Percentiles rank a stretch among this genome's conserved stretches.
phyloP scores from a whole-genome alignment of 23 tunicate species.

The Styela plicata region DNA sequence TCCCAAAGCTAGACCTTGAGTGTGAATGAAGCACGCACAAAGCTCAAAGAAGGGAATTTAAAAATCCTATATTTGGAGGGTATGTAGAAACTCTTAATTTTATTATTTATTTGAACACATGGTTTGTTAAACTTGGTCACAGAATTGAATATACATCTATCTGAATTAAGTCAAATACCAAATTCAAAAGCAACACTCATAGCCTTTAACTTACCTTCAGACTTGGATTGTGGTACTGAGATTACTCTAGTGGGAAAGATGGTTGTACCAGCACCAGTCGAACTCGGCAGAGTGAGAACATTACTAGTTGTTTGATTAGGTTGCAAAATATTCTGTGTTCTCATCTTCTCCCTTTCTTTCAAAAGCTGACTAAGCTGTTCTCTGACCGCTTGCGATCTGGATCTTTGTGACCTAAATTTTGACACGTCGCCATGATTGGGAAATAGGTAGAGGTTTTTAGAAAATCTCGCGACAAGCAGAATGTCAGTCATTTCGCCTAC shows the following conservation, averaged over 20 bases:
- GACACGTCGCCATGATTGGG: not conserved
- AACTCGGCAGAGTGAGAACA: not conserved
- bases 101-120: too few relatives aligned
- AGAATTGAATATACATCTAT: too few relatives aligned
- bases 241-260: conserved; percentile 9
- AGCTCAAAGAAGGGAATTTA: conserved; percentile 19
- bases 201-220: conserved; percentile 3
- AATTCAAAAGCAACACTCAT: too few relatives aligned
- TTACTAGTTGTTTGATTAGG: too few relatives aligned
- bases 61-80: too few relatives aligned
- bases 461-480: too few relatives aligned
- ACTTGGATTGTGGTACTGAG: conserved; percentile 4
- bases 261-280: not conserved
- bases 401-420: not conserved
- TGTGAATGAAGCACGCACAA: not conserved
- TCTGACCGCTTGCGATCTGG: not conserved
- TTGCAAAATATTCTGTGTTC: not conserved
- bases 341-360: conserved; percentile 19
- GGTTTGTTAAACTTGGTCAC: too few relatives aligned
- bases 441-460: too few relatives aligned
- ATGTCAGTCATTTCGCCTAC: too few relatives aligned
- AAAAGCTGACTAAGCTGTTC: conserved; percentile 18
- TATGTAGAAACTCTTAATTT: too few relatives aligned
- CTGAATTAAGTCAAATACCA: too few relatives aligned
- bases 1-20: not conserved